These are phyloP conservation scores for Homarus americanus DNA, from an alignment of 1,140 invertebrate genomes.

Conservation along the genomic window DNA sequence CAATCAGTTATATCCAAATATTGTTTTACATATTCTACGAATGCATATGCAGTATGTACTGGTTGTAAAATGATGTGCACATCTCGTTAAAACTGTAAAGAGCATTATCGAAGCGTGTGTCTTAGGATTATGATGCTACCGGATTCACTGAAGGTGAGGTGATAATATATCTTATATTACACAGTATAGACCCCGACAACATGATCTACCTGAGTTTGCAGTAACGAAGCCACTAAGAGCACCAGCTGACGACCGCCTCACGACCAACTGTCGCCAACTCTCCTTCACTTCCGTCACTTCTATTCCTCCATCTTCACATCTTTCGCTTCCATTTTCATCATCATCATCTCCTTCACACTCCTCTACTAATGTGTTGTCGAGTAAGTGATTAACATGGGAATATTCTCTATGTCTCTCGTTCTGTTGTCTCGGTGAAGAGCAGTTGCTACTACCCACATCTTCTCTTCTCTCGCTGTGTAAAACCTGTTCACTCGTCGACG, in stretches of 20 bases:
- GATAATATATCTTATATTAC: too few relatives aligned
- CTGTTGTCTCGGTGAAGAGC: background rate
- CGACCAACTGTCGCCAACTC: conserved; percentile 43
- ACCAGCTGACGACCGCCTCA: conserved; percentile 28
- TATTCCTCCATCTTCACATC: background rate
- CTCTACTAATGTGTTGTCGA: too few relatives aligned
- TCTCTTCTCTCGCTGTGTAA: background rate
- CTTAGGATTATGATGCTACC: too few relatives aligned
- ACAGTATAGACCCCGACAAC: too few relatives aligned
- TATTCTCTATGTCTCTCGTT: background rate
- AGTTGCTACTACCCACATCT: background rate
- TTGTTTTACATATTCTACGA: too few relatives aligned
- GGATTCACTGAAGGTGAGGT: too few relatives aligned
- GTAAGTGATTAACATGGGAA: background rate
- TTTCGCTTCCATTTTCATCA: background rate
- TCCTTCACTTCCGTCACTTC: conserved; percentile 37
- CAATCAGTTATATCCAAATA: too few relatives aligned
- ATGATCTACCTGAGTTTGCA: conserved; percentile 55
- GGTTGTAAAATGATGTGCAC: too few relatives aligned
- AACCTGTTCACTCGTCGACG: background rate
- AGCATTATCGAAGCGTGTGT: too few relatives aligned
- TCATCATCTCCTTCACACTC: background rate
- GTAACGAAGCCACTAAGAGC: conserved; percentile 14
- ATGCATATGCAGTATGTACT: too few relatives aligned
- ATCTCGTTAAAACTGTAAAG: too few relatives aligned